A percentile compares a stretch with the other conserved stretches of the same genome.
Evolutionary conservation across 2,113 vertebrate species (phyloP).

Genomic region (Neogobius melanostomus): DNA sequence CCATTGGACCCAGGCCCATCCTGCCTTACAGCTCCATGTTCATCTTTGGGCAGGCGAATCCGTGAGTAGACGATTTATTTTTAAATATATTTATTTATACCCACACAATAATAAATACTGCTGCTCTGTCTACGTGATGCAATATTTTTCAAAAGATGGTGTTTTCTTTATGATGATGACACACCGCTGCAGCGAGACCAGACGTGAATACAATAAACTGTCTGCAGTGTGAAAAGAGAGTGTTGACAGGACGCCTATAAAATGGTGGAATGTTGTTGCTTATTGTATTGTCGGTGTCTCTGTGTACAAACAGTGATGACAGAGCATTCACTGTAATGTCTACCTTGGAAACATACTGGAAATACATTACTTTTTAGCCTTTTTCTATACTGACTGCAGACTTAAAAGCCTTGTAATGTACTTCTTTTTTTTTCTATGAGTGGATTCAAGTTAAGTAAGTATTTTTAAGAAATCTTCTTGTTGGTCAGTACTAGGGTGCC

Average conservation of each 20-base stretch:
- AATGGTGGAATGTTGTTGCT: not conserved
- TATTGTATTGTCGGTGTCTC: not conserved
- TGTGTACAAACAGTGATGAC: not conserved
- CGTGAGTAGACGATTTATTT: conserved; percentile 78
- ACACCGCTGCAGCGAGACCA: not conserved
- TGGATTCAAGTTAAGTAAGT: no score
- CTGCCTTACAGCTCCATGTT: conserved; percentile 97
- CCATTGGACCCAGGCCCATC: conserved; percentile 83
- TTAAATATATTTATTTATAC: not conserved
- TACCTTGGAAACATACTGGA: not conserved
- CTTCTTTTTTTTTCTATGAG: no score
- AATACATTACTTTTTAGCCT: not conserved
- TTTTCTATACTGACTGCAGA: no score
- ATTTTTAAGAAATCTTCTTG: no score
- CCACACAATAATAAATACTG: not conserved
- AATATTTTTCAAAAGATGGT: not conserved
- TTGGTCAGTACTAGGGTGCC: no score
- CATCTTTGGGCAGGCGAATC: conserved; percentile 88
- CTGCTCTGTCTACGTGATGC: not conserved
- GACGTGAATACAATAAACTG: not conserved
- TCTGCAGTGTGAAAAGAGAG: not conserved
- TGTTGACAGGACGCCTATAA: not conserved
- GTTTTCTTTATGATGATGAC: not conserved
- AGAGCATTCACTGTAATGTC: not conserved
- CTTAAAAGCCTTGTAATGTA: no score